A percentile compares a stretch with the other conserved stretches of the same genome.
Evolutionary conservation across 2,888 invertebrate genomes (phyloP).

Genomic region (Celastrina argiolus): DNA sequence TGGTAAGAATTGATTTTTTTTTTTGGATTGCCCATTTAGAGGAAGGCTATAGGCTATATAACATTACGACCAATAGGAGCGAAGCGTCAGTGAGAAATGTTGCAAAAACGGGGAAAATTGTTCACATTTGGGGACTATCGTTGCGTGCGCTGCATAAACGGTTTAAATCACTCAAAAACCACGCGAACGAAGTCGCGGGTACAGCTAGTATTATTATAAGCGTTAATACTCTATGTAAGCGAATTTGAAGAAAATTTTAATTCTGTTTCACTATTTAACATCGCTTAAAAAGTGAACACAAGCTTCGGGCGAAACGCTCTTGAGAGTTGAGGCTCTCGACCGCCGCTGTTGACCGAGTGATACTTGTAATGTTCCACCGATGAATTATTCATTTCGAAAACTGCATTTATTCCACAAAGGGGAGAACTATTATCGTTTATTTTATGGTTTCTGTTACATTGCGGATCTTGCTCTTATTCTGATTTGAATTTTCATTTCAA

Average conservation of each 20-base stretch:
- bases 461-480: constrained; percentile 24
- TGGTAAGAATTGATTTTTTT: too few relatives aligned
- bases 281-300: constrained; percentile 30
- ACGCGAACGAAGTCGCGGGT: too few relatives aligned
- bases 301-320: constrained; percentile 35
- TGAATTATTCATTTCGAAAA: constrained; percentile 51
- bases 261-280: constrained; percentile 7
- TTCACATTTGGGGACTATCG: too few relatives aligned
- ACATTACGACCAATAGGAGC: too few relatives aligned
- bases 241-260: neutral
- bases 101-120: too few relatives aligned
- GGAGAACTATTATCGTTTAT: constrained; percentile 23
- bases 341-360: constrained; percentile 50
- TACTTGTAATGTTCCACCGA: constrained; percentile 51
- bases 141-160: too few relatives aligned
- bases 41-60: too few relatives aligned
- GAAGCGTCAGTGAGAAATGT: too few relatives aligned
- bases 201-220: too few relatives aligned
- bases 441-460: constrained; percentile 31
- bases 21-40: too few relatives aligned
- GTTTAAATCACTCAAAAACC: too few relatives aligned
- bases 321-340: constrained; percentile 44
- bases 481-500: constrained; percentile 1
- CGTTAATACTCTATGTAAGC: neutral
- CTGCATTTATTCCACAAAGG: constrained; percentile 31